Conservation (phyloP, 2,113 vertebrate genomes). For the Phylloscopus trochilus region DNA sequence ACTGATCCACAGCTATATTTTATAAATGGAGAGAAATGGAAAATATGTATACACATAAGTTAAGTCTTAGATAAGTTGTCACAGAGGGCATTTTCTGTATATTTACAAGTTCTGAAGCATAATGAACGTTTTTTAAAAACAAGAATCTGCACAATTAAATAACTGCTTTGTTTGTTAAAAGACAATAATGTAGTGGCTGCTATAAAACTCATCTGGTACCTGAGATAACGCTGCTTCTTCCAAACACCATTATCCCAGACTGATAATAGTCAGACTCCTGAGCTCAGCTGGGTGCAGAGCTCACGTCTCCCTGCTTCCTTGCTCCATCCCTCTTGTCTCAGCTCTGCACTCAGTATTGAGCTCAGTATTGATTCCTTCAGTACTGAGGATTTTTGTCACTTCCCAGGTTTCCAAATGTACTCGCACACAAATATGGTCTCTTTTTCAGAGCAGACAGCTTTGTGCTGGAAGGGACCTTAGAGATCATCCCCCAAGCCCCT, state of each 20-base stretch:
- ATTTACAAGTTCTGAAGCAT: neutral
- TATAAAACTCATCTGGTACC: neutral
- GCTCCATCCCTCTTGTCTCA: neutral
- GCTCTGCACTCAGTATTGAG: neutral
- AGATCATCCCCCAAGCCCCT: neutral
- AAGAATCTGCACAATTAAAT: neutral
- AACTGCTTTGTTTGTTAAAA: neutral
- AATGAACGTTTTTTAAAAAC: neutral
- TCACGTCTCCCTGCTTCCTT: neutral
- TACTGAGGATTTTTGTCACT: neutral
- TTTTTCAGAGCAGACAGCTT: neutral
- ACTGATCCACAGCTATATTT: neutral
- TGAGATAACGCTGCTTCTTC: neutral
- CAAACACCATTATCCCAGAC: neutral
- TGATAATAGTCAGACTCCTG: fast-evolving
- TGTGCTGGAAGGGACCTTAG: neutral
- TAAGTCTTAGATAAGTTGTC: neutral
- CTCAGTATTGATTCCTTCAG: neutral
- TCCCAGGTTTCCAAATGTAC: neutral
- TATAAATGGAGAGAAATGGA: neutral
- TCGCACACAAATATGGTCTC: neutral
- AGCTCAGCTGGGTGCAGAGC: neutral
- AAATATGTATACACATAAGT: neutral
- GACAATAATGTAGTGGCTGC: neutral
- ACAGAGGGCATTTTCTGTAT: neutral